Base-by-base conservation (phyloP, 2,113 vertebrate genomes). In the Melozone crissalis region DNA sequence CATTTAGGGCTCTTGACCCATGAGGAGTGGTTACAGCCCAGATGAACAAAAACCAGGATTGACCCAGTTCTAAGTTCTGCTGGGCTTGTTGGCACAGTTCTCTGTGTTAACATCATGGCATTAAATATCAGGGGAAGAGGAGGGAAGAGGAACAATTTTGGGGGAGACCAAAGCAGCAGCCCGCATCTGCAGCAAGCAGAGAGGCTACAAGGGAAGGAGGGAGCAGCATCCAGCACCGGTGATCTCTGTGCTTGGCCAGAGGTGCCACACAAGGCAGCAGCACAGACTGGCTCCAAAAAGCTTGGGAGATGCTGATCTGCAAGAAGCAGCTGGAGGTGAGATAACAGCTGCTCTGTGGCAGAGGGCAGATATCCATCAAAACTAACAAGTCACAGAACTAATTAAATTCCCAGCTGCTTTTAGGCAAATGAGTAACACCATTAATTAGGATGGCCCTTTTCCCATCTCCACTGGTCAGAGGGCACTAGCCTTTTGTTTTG, bases 381-480 rank as follows among this genome's bases (percentile, higher is more conserved):
- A 90, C 83, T 67, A 95, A 96, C 90, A 84, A 86, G 90, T 86
- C 61, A 74, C 54, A 84, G 68, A 68, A 43, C 37, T 96, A 92
- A 93, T 90, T 94, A 86, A 93, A 93, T 89, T 93, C 92, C 76
- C 85, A 92, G 65, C 46, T 94, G 93, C 57, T 92, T 96, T 93
- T 57, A 94, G 69, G 88, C n/a, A 77, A 95, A 77, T 0, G 35
- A 93, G 15, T 78, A 81, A 63, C 52, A 77, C 47, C 75, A 61
- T 89, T 92, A 91, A 94, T 94, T 90, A 92, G 28, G 43, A 58
- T 72, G 68, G 43, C 39, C 51, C 68, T 94, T 91, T 94, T 41
- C 49, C 33, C 39, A 49, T 71, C 68, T 75, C 66, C 55, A 26
- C 24, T 35, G 46, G 57, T 90, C 92, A 72, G 68, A 84, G 52